phyloP scores from a whole-genome alignment of 2,113 vertebrate genomes.

The Lepisosteus osseus region DNA sequence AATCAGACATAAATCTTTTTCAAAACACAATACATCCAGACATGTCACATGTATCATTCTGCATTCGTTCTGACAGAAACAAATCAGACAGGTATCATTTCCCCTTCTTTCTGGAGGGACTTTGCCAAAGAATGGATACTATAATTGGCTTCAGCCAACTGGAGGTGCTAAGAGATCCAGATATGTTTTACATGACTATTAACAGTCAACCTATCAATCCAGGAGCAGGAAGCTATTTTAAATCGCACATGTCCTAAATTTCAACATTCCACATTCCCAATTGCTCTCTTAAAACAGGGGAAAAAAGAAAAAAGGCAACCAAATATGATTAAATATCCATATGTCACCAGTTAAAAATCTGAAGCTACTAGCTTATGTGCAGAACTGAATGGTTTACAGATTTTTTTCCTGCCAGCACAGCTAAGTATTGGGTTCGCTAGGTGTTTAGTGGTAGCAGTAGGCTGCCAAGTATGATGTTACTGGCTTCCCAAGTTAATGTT shows the following conservation, averaged over 20 bases:
- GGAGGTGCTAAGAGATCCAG: constrained; percentile 23
- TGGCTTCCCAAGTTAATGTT: constrained; percentile 61
- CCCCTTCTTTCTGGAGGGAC: not conserved
- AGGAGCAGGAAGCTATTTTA: constrained; percentile 24
- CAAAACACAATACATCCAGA: no score
- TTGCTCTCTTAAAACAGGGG: not conserved
- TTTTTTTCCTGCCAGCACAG: constrained; percentile 42
- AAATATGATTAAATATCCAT: constrained; percentile 49
- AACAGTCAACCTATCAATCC: constrained; percentile 39
- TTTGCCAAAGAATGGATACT: constrained; percentile 1
- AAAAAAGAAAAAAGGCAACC: constrained; percentile 3
- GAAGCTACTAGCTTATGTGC: constrained; percentile 32
- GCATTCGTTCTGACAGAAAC: not conserved
- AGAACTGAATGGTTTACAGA: constrained; percentile 36
- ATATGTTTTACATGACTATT: constrained; percentile 43
- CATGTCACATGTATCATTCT: no score
- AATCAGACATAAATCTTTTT: no score
- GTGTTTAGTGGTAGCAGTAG: constrained; percentile 56
- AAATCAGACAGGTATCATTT: not conserved
- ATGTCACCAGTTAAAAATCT: constrained; percentile 48
- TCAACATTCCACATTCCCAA: constrained; percentile 8
- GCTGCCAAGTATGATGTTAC: constrained; percentile 69
- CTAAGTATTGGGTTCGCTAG: constrained; percentile 56
- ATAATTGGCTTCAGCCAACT: constrained; percentile 13
- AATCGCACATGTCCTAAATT: constrained; percentile 20